Conservation (phyloP, 2,888 invertebrate genomes). For the Oegoconia quadripuncta region DNA sequence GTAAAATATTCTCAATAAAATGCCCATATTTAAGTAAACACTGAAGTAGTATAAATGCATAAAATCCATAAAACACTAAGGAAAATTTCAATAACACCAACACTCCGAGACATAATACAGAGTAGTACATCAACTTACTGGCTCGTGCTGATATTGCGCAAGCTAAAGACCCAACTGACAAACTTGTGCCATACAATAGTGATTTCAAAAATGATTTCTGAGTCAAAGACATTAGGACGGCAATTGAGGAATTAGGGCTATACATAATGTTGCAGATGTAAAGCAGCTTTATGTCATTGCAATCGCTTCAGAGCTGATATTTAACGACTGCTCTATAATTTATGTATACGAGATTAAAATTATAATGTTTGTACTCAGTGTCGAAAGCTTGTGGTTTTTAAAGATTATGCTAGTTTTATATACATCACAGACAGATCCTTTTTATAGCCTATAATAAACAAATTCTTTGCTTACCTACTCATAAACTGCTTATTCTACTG, state of each 20-base stretch:
- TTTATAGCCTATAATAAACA: no score
- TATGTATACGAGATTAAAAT: constrained; percentile 66
- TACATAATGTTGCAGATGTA: constrained; percentile 40
- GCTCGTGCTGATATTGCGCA: constrained; percentile 57
- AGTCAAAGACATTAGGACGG: constrained; percentile 25
- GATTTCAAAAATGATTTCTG: constrained; percentile 32
- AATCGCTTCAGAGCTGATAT: constrained; percentile 66
- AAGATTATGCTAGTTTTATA: constrained; percentile 32
- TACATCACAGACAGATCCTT: no score
- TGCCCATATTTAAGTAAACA: background rate
- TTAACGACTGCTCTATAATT: constrained; percentile 65
- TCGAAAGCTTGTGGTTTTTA: constrained; percentile 48
- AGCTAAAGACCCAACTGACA: constrained; percentile 37
- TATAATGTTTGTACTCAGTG: constrained; percentile 49
- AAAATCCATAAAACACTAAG: constrained; percentile 21
- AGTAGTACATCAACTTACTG: constrained; percentile 38
- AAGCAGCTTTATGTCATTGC: constrained; percentile 63
- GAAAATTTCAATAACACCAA: constrained; percentile 35
- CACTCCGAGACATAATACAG: constrained; percentile 33
- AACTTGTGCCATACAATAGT: constrained; percentile 19
- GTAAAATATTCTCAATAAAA: no score
- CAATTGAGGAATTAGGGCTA: constrained; percentile 20
- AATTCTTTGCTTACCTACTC: no score
- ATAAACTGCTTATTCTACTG: no score
- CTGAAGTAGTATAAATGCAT: background rate